phyloP scores from a whole-genome alignment of 1,140 invertebrate species.

The Apis laboriosa region DNA sequence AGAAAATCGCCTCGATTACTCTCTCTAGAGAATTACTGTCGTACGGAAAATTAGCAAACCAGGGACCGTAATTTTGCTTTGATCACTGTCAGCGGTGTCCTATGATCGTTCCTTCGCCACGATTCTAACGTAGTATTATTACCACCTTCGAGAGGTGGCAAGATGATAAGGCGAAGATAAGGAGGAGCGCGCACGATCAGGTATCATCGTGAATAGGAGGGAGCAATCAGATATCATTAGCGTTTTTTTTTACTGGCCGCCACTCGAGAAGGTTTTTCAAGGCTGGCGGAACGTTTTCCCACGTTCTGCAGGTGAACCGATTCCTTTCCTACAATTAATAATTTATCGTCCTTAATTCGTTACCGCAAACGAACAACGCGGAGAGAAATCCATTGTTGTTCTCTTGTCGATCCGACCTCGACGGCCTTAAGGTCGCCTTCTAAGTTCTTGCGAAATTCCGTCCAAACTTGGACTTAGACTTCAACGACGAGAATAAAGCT shows the following conservation, averaged over 20 bases:
- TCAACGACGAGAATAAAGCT: too few species aligned
- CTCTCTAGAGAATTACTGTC: too few species aligned
- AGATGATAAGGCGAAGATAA: constrained; percentile 68
- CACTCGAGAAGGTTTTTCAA: constrained; percentile 47
- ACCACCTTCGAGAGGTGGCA: constrained; percentile 51
- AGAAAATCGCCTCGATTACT: constrained; percentile 29
- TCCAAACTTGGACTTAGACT: too few species aligned
- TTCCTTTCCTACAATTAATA: constrained; percentile 67
- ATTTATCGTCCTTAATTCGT: constrained; percentile 65
- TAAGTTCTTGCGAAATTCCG: too few species aligned
- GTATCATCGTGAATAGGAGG: constrained; percentile 77
- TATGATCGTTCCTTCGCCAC: constrained; percentile 39
- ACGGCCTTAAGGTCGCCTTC: too few species aligned
- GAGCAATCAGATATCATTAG: constrained; percentile 80
- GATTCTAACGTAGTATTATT: constrained; percentile 54
- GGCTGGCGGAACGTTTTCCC: constrained; percentile 48
- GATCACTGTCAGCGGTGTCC: background rate
- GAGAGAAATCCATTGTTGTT: constrained; percentile 43
- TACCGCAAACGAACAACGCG: constrained; percentile 32
- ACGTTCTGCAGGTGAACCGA: constrained; percentile 64
- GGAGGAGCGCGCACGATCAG: constrained; percentile 63
- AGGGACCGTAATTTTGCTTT: background rate
- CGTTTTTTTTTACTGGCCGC: constrained; percentile 72
- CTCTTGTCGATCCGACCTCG: background rate
- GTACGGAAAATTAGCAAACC: constrained; percentile 7